These are phyloP conservation scores for Rhipidura dahli DNA, from an alignment of 2,113 vertebrate genomes.

Conservation along the genomic window DNA sequence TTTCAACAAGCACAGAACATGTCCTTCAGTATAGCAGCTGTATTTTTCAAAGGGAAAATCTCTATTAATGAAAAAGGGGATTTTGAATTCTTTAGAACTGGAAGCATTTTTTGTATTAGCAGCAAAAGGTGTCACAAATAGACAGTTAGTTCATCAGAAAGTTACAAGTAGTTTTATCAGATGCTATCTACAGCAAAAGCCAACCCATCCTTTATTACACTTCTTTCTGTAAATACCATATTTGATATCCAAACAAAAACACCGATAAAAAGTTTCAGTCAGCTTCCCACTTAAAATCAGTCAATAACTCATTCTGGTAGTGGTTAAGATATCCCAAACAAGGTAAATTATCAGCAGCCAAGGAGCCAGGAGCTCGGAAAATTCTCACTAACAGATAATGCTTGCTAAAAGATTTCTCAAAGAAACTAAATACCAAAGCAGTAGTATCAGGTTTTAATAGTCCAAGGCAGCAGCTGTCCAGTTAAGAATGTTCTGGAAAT, in stretches of 20 bases:
- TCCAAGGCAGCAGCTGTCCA: neutral
- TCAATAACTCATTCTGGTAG: neutral
- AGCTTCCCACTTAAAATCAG: neutral
- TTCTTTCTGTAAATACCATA: neutral
- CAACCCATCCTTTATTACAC: neutral
- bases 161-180: neutral
- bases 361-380: neutral
- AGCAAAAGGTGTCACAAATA: neutral
- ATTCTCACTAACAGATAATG: neutral
- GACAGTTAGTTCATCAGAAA: neutral
- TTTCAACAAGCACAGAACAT: neutral
- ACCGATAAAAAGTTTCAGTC: neutral
- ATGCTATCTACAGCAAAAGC: neutral
- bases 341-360: neutral
- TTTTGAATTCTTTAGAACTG: neutral
- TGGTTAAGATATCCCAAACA: neutral
- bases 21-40: neutral
- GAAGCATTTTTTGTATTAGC: neutral
- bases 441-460: neutral
- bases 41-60: neutral
- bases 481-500: neutral
- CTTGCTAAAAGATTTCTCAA: neutral
- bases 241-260: neutral
- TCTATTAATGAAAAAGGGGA: neutral
- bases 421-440: neutral